phyloP scores from a whole-genome alignment of 2,888 invertebrate genomes.

The Zhengitettix transpicula region DNA sequence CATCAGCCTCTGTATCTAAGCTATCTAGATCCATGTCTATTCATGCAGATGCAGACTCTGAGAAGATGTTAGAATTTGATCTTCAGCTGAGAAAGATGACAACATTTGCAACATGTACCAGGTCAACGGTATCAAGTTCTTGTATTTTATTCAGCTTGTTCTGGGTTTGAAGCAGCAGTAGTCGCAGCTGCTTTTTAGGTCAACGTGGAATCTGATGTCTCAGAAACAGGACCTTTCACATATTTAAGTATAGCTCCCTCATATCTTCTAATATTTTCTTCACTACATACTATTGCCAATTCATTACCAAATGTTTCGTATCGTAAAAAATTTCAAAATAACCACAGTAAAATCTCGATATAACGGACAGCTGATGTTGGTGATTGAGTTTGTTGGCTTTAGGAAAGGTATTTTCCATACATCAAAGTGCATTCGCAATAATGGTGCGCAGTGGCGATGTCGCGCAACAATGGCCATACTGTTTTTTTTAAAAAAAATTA shows the following conservation, averaged over 20 bases:
- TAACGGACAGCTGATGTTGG: too few relatives aligned
- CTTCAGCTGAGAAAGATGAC: not conserved
- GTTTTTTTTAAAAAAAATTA: too few relatives aligned
- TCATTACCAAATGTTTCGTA: too few relatives aligned
- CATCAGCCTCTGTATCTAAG: not conserved
- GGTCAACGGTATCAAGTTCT: not conserved
- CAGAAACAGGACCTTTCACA: not conserved
- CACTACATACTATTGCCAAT: too few relatives aligned
- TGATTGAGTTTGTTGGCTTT: too few relatives aligned
- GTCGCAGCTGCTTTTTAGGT: not conserved
- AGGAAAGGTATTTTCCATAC: too few relatives aligned
- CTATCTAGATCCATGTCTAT: not conserved
- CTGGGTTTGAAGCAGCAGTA: not conserved
- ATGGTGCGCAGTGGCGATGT: too few relatives aligned
- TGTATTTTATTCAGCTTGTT: not conserved
- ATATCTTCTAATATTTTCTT: not conserved
- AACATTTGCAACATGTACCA: not conserved
- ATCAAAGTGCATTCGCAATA: too few relatives aligned
- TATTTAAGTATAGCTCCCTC: not conserved
- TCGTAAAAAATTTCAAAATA: too few relatives aligned
- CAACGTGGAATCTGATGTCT: not conserved
- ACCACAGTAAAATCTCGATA: too few relatives aligned
- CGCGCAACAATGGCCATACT: too few relatives aligned
- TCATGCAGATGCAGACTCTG: not conserved
- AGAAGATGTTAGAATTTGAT: too few relatives aligned